Evolutionary conservation across 2,888 invertebrate species (phyloP).

Genomic region (Scaptomyza polygonia): DNA sequence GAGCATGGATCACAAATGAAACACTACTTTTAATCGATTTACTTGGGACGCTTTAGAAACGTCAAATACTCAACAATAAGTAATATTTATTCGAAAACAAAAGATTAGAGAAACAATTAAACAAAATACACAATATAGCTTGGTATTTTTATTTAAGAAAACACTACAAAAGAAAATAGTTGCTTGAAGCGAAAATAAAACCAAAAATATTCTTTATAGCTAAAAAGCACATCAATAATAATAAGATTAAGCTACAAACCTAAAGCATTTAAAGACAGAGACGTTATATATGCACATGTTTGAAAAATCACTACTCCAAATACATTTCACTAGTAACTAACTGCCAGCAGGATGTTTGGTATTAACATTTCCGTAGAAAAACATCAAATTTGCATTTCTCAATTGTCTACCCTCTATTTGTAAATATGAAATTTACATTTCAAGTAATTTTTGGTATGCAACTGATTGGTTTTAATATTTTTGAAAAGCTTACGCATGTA

Average conservation of each 20-base stretch:
- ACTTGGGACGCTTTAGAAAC: constrained; percentile 21
- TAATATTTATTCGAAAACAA: constrained; percentile 1
- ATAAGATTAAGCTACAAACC: constrained; percentile 24
- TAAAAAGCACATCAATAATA: constrained; percentile 6
- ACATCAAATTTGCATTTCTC: background rate
- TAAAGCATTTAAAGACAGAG: constrained; percentile 4
- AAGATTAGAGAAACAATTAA: constrained; percentile 1
- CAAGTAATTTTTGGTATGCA: too few species aligned
- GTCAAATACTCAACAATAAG: constrained; percentile 8
- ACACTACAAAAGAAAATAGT: constrained; percentile 17
- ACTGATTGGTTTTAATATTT: too few species aligned
- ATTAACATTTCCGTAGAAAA: constrained; percentile 1
- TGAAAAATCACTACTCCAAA: constrained; percentile 4
- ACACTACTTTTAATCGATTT: constrained; percentile 37
- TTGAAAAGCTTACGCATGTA: too few species aligned
- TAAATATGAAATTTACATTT: too few species aligned
- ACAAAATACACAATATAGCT: constrained; percentile 17
- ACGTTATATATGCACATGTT: background rate
- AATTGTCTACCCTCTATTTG: background rate
- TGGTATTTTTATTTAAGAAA: constrained; percentile 9
- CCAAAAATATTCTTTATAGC: background rate
- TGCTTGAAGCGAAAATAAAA: background rate
- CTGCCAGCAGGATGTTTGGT: constrained; percentile 3
- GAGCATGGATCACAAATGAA: constrained; percentile 43
- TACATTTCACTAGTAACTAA: constrained; percentile 1